phyloP scores from a whole-genome alignment of 2,888 invertebrate genomes.

The Drosophila paramelanica region DNA sequence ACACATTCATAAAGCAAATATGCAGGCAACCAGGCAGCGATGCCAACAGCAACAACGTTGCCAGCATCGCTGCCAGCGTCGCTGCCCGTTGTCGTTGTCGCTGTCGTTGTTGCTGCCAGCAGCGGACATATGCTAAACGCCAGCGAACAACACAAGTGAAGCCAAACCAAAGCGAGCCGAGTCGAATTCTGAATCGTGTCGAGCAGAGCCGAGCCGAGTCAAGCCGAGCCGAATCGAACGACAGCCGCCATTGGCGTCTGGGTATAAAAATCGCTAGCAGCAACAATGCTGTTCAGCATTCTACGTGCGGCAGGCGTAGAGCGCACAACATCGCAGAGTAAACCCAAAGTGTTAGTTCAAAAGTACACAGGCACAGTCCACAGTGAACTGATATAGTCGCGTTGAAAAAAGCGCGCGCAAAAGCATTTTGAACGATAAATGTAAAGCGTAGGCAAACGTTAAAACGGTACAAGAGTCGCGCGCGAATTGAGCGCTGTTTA shows the following conservation, averaged over 20 bases:
- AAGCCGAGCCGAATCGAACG: slow-evolving; percentile 12
- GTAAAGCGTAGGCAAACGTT: slow-evolving; percentile 22
- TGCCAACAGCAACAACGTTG: slow-evolving; percentile 20
- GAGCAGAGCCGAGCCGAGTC: slow-evolving; percentile 16
- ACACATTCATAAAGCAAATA: slow-evolving; percentile 79
- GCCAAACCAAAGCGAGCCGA: slow-evolving; percentile 42
- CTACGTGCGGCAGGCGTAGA: slow-evolving; percentile 73
- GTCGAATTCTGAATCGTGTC: slow-evolving; percentile 23
- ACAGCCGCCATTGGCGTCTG: slow-evolving; percentile 17
- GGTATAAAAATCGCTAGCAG: slow-evolving; percentile 61
- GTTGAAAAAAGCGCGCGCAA: slow-evolving; percentile 76
- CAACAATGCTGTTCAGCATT: slow-evolving; percentile 57
- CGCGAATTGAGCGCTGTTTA: slow-evolving; percentile 71
- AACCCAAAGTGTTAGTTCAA: background rate
- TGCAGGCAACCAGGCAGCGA: slow-evolving; percentile 56
- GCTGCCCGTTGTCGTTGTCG: slow-evolving; percentile 24
- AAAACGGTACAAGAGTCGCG: slow-evolving; percentile 57
- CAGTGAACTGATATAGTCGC: slow-evolving; percentile 33
- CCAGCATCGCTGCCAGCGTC: slow-evolving; percentile 23
- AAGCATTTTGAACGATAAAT: slow-evolving; percentile 40
- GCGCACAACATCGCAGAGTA: slow-evolving; percentile 47
- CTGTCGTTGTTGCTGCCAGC: slow-evolving; percentile 56
- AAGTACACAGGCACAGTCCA: background rate
- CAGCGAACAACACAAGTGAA: slow-evolving; percentile 35
- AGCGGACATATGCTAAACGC: slow-evolving; percentile 75